phyloP scores from a whole-genome alignment of 2,888 invertebrate genomes.

The Phania funesta region DNA sequence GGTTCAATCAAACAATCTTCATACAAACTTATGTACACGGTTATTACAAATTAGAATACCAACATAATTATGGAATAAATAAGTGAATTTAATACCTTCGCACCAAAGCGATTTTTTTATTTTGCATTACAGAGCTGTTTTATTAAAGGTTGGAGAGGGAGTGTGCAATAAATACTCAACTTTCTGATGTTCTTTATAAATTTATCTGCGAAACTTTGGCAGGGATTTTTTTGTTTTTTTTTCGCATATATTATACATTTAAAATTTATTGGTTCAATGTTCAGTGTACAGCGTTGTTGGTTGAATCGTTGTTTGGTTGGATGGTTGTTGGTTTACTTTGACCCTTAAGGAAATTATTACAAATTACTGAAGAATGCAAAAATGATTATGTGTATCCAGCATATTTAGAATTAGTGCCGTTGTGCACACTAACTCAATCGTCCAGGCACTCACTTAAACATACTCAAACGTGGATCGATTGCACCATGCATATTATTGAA shows the following conservation, averaged over 20 bases:
- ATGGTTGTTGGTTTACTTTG: conserved; percentile 64
- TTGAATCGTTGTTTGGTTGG: background rate
- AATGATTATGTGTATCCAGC: conserved; percentile 79
- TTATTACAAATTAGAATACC: no score
- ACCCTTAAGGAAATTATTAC: conserved; percentile 80
- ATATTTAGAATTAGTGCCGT: conserved; percentile 77
- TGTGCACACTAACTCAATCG: conserved; percentile 69
- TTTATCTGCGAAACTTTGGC: background rate
- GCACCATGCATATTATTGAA: conserved; percentile 53
- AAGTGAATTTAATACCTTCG: no score
- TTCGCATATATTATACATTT: background rate
- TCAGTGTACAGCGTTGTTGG: background rate
- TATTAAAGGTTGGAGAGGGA: no score
- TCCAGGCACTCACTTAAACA: conserved; percentile 33
- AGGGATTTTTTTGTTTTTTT: background rate
- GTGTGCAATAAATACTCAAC: background rate
- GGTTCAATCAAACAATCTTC: no score
- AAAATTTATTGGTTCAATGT: background rate
- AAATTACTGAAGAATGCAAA: conserved; percentile 80
- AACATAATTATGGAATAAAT: no score
- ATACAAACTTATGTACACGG: no score
- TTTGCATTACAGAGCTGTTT: no score
- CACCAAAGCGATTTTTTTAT: no score
- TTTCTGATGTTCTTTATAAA: background rate
- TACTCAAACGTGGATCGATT: conserved; percentile 31